Evolutionary conservation across 2,797 vertebrate species (phyloP), one percentile per base, ranked within the genome.

Genomic region (Gallirallus australis): DNA sequence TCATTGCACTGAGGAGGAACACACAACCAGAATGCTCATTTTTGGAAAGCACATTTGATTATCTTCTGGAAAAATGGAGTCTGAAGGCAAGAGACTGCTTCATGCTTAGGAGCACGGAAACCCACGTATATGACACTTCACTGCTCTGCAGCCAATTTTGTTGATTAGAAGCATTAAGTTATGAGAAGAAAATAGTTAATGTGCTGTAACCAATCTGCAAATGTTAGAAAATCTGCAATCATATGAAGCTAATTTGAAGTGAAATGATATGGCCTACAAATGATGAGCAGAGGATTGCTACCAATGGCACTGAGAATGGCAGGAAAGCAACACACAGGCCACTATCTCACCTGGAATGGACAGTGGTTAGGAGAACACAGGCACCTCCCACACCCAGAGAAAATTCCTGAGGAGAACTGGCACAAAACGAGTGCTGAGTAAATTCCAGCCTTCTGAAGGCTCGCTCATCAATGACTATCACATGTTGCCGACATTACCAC

Each of bases 171-270:
- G 80, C 65, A 88, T 91, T 69, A 95, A 45, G 45, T 81, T 78
- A 89, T 0, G 8, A 75, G 40, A 88, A 91, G 72, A 88, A 81
- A 94, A 94, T 31, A 75, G 72, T 90, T 72, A 75, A 76, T 30
- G 87, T 82, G 59, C 69, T 91, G 69, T 81, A 94, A 91, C 76
- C 52, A 64, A 56, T 66, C 77, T 84, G 77, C 72, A 90, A 96
- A 93, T 61, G 56, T 91, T 86, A 90, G 72, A 85, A 94, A 96
- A 94, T 63, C 50, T 72, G 66, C 87, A 81, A 82, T 68, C 54
- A 71, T 31, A 59, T 31, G 45, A 65, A 95, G 88, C 42, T 83
- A 70, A 88, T 94, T 87, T 77, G 71, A 94, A 86, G 72, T 37
- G 31, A 78, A 95, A 94, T 56, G 30, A 39, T 50, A 75, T 61